phyloP scores from a whole-genome alignment of 1,140 invertebrate species.

The Probaryconus sp. region DNA sequence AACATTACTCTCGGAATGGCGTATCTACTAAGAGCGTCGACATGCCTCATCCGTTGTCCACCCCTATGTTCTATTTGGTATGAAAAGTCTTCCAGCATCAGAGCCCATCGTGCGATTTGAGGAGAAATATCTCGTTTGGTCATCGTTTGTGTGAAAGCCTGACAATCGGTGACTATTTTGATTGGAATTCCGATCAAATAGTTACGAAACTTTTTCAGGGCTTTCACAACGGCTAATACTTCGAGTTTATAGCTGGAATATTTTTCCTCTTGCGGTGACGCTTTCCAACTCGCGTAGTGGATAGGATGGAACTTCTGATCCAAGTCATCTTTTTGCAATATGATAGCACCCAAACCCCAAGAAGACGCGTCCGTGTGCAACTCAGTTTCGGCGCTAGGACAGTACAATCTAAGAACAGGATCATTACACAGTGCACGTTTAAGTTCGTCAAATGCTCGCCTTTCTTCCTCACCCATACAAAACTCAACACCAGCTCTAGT shows the following conservation, averaged over 20 bases:
- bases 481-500: constrained; percentile 5
- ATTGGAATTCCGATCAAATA: constrained; percentile 47
- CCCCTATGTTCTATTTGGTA: constrained; percentile 66
- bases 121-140: constrained; percentile 41
- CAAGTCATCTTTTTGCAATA: no score
- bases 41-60: constrained; percentile 66
- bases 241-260: constrained; percentile 3
- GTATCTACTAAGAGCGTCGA: constrained; percentile 69
- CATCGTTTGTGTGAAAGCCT: constrained; percentile 36
- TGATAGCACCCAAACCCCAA: no score
- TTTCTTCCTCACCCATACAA: neutral
- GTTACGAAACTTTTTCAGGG: constrained; percentile 1
- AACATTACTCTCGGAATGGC: neutral
- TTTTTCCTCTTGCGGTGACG: no score
- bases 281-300: no score
- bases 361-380: neutral
- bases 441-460: neutral
- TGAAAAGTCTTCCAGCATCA: constrained; percentile 66
- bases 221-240: neutral
- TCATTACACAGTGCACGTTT: neutral
- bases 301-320: no score
- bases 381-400: no score
- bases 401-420: no score
- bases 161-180: constrained; percentile 59
- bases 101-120: constrained; percentile 65